These are phyloP conservation scores for Dryomyza anilis DNA, from an alignment of 2,888 invertebrate genomes.

Conservation along the genomic window DNA sequence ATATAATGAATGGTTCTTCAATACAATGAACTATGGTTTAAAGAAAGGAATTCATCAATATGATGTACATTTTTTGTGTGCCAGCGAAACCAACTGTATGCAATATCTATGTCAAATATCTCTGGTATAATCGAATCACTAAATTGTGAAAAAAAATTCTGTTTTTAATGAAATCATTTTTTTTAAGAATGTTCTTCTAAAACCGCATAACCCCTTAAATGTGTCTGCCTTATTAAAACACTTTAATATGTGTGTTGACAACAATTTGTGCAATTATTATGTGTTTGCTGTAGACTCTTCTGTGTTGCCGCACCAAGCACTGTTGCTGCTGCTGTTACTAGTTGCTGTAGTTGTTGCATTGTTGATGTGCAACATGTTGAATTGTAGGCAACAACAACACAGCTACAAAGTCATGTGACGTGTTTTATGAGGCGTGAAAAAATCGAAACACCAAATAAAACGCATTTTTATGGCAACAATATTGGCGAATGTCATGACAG, in stretches of 20 bases:
- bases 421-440: constrained; percentile 35
- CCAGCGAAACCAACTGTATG: too few species aligned
- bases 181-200: too few species aligned
- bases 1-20: too few species aligned
- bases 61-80: too few species aligned
- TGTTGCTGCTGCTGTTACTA: neutral
- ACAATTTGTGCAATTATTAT: constrained; percentile 17
- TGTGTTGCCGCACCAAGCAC: neutral
- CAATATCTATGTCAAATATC: too few species aligned
- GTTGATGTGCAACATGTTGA: constrained; percentile 3
- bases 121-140: too few species aligned
- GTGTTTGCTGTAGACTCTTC: constrained; percentile 8
- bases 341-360: neutral
- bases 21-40: too few species aligned
- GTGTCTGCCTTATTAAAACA: constrained; percentile 12
- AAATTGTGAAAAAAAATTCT: too few species aligned
- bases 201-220: too few species aligned
- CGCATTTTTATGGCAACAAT: constrained; percentile 13
- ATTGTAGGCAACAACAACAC: neutral
- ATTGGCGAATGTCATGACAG: neutral
- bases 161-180: too few species aligned
- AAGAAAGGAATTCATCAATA: too few species aligned
- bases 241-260: constrained; percentile 23
- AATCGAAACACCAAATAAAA: constrained; percentile 23
- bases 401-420: constrained; percentile 32